A percentile compares a stretch with the other conserved stretches of the same genome.
Conservation (phyloP, 2,797 vertebrate genomes). For the Scolopax rusticola region DNA sequence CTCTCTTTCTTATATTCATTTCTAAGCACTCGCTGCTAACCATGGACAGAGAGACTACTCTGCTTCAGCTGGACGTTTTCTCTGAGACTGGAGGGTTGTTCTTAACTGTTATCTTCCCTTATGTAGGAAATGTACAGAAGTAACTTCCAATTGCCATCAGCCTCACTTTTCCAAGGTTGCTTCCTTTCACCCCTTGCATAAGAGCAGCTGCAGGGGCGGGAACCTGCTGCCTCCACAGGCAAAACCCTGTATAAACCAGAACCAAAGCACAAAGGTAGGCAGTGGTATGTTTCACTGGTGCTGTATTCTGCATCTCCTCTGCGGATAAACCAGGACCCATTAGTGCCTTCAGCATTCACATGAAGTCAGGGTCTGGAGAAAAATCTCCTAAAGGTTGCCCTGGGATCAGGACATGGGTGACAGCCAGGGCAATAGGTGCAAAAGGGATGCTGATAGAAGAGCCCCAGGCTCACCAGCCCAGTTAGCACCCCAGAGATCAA, state of each 20-base stretch:
- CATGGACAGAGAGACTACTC: neutral
- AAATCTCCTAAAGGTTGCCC: neutral
- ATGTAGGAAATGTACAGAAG: neutral
- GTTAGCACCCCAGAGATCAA: neutral
- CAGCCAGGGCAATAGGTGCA: neutral
- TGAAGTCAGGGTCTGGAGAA: neutral
- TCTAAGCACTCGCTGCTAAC: neutral
- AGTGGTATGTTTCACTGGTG: neutral
- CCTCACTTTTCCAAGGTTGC: neutral
- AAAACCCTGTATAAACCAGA: neutral
- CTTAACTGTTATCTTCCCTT: neutral
- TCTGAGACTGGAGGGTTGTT: neutral
- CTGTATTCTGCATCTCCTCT: neutral
- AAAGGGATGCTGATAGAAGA: neutral
- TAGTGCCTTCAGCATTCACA: neutral
- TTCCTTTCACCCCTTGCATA: neutral
- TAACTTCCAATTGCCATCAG: neutral
- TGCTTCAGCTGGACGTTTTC: neutral
- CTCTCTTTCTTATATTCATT: neutral
- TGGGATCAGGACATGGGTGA: neutral
- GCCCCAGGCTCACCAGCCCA: neutral
- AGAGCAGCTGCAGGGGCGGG: fast-evolving
- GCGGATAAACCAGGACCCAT: neutral
- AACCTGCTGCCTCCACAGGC: neutral
- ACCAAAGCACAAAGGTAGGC: neutral